A percentile compares a stretch with the other conserved stretches of the same genome.
phyloP scores from a whole-genome alignment of 2,797 vertebrate species.

The Lacerta agilis region DNA sequence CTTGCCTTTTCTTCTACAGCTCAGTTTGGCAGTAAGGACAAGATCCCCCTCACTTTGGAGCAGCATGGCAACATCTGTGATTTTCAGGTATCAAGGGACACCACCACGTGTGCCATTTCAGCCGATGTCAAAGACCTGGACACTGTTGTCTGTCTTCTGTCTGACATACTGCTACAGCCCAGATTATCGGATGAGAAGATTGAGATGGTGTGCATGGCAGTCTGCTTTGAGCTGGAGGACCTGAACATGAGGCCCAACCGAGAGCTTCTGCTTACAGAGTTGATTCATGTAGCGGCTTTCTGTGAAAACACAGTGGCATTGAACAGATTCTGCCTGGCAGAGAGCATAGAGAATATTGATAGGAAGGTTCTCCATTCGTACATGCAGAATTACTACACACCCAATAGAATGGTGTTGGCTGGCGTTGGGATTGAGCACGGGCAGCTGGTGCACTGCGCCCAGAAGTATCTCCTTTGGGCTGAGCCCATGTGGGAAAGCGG shows the following conservation, averaged over 20 bases:
- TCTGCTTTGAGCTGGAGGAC: constrained; percentile 89
- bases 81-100: constrained; percentile 96
- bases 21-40: constrained; percentile 92
- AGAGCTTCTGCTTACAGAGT: too few relatives aligned
- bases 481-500: constrained; percentile 85
- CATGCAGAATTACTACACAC: constrained; percentile 89
- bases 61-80: constrained; percentile 97
- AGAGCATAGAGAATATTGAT: too few relatives aligned
- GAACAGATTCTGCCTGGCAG: too few relatives aligned
- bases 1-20: constrained; percentile 95
- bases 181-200: constrained; percentile 93
- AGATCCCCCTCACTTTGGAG: constrained; percentile 93
- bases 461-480: constrained; percentile 81
- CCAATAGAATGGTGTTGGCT: constrained; percentile 94
- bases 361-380: constrained; percentile 74
- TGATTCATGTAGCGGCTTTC: too few relatives aligned
- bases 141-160: constrained; percentile 86
- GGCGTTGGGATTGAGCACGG: constrained; percentile 94
- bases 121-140: constrained; percentile 93
- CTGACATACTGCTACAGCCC: constrained; percentile 81
- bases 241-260: too few relatives aligned
- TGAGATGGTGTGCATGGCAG: constrained; percentile 88
- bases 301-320: too few relatives aligned
- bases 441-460: constrained; percentile 88
- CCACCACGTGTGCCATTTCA: constrained; percentile 97